A percentile compares a stretch with the other conserved stretches of the same genome.
These are phyloP conservation scores for Reticulitermes speratus DNA, from an alignment of 1,140 invertebrate genomes.

Conservation along the genomic window DNA sequence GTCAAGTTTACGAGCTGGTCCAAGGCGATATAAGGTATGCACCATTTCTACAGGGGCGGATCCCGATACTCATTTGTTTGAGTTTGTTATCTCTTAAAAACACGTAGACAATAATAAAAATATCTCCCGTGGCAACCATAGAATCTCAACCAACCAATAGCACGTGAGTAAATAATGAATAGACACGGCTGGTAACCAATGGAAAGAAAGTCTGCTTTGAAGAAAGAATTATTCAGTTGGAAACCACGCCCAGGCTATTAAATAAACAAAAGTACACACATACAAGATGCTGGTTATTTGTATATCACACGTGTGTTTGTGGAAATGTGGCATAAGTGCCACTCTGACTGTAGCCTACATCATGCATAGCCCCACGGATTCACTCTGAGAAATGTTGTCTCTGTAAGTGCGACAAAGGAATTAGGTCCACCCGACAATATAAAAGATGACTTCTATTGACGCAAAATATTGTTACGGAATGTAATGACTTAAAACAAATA, in stretches of 20 bases:
- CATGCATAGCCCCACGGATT: not conserved
- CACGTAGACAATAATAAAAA: not conserved
- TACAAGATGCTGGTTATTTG: constrained; percentile 1
- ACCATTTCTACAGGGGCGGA: constrained; percentile 9
- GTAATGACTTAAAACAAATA: too few relatives aligned
- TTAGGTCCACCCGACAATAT: too few relatives aligned
- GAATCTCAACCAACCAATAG: not conserved
- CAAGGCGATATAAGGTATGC: not conserved
- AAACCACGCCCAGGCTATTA: not conserved
- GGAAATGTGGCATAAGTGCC: not conserved
- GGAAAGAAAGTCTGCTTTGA: constrained; percentile 5
- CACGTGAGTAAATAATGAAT: not conserved
- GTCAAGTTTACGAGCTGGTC: not conserved
- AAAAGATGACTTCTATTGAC: too few relatives aligned
- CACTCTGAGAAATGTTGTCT: not conserved
- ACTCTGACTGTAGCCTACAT: not conserved
- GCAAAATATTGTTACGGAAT: too few relatives aligned
- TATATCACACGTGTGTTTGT: not conserved
- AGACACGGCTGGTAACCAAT: not conserved
- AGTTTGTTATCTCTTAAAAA: constrained; percentile 9
- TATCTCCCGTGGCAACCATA: not conserved
- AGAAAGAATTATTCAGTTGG: constrained; percentile 13
- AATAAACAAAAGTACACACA: constrained; percentile 17
- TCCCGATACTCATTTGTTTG: constrained; percentile 2
- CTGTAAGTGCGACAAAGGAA: too few relatives aligned